Evolutionary conservation across 1,140 invertebrate genomes (phyloP).

Genomic region (Saccostrea echinata): DNA sequence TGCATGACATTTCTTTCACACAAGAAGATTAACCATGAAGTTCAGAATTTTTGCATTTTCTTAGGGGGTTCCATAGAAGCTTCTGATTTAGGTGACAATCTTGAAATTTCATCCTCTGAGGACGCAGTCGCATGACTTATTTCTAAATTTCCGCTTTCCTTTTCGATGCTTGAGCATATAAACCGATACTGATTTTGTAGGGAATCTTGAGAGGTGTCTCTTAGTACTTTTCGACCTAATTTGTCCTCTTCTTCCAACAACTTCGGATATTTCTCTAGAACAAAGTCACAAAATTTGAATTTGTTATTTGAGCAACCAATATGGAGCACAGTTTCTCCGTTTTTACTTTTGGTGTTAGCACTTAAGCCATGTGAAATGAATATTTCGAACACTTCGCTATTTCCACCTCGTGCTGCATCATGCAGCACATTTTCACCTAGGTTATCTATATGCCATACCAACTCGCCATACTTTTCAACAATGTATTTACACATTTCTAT

Average conservation of each 20-base stretch:
- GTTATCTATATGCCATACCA: neutral
- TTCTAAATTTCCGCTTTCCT: neutral
- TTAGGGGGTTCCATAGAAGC: too few relatives aligned
- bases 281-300: neutral
- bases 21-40: too few relatives aligned
- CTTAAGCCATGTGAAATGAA: neutral
- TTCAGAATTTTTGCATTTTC: too few relatives aligned
- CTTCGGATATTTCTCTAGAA: neutral
- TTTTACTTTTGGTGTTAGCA: neutral
- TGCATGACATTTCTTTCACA: too few relatives aligned
- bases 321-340: neutral
- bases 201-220: neutral
- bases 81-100: neutral
- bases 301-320: neutral
- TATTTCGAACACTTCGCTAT: neutral
- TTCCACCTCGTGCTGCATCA: neutral
- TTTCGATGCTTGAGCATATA: neutral
- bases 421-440: neutral
- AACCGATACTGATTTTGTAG: neutral
- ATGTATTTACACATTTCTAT: neutral
- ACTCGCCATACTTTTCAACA: neutral
- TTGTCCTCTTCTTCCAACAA: neutral
- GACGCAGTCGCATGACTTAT: neutral
- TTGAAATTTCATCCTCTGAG: neutral
- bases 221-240: neutral